Percentiles rank a stretch among this genome's conserved stretches.
Evolutionary conservation across 64 coral and sea anemone species (phyloP).

Genomic region (Orbicella faveolata): DNA sequence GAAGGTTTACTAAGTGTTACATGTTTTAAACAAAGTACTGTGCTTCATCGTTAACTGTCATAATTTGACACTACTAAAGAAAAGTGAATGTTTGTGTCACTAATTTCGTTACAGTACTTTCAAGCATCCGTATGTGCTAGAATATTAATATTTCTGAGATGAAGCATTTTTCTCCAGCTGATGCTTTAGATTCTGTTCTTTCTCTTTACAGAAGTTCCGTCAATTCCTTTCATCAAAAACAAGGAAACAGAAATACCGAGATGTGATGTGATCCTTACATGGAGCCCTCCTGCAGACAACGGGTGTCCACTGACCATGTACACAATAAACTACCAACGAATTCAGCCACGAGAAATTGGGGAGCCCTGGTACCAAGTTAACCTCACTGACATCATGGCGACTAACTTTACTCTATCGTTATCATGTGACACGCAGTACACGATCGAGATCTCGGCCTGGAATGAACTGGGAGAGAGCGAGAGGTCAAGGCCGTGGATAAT

Average conservation of each 20-base stretch:
- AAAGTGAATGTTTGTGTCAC: no score
- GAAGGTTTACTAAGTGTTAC: no score
- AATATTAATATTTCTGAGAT: no score
- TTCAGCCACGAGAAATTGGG: background rate
- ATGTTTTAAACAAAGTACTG: no score
- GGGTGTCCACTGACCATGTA: conserved; percentile 19
- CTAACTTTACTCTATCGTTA: background rate
- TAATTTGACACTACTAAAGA: no score
- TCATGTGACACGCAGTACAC: background rate
- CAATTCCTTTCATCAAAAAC: background rate
- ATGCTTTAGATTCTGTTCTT: background rate
- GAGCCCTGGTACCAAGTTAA: background rate
- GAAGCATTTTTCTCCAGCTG: no score
- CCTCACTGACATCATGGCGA: background rate
- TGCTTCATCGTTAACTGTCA: no score
- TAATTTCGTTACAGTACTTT: no score
- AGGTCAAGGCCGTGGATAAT: background rate
- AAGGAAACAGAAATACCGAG: background rate
- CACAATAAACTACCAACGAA: background rate
- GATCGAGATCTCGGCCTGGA: conserved; percentile 4
- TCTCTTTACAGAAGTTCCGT: background rate
- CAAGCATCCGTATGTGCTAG: no score
- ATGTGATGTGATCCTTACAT: background rate
- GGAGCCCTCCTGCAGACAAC: background rate
- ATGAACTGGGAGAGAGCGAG: conserved; percentile 3